These are phyloP conservation scores for Diplolepis rosae DNA, from an alignment of 2,888 invertebrate species.

Conservation along the genomic window DNA sequence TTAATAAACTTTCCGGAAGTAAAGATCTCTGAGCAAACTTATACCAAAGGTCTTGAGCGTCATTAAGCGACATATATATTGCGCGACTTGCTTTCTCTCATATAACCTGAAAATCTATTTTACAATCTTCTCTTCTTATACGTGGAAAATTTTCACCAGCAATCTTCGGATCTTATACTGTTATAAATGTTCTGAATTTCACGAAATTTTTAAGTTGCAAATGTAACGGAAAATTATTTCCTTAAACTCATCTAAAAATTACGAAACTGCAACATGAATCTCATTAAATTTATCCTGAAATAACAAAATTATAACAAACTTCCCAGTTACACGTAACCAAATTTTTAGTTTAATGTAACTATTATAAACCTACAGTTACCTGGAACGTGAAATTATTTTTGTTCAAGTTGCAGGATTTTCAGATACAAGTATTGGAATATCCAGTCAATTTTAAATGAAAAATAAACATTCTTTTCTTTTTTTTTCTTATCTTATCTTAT, in stretches of 20 bases:
- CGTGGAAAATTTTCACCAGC: background rate
- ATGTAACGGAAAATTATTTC: background rate
- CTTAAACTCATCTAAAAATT: background rate
- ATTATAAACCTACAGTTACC: too few species aligned
- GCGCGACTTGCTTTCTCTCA: background rate
- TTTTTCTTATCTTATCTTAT: too few species aligned
- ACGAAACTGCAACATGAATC: too few species aligned
- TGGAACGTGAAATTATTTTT: too few species aligned
- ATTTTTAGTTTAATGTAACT: too few species aligned
- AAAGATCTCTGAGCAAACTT: constrained; percentile 47
- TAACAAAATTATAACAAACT: too few species aligned
- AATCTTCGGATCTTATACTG: background rate
- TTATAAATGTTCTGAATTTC: background rate
- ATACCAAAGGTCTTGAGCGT: constrained; percentile 44
- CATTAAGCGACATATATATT: constrained; percentile 45
- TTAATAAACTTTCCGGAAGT: constrained; percentile 49
- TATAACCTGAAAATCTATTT: constrained; percentile 12
- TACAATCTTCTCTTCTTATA: background rate
- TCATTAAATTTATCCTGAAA: too few species aligned
- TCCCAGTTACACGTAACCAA: too few species aligned
- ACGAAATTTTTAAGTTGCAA: background rate
- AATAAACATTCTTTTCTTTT: too few species aligned
- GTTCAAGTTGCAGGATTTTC: too few species aligned
- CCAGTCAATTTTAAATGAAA: too few species aligned
- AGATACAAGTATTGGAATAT: too few species aligned